phyloP scores from a whole-genome alignment of 2,888 invertebrate genomes.

The Sthenelais limicola region DNA sequence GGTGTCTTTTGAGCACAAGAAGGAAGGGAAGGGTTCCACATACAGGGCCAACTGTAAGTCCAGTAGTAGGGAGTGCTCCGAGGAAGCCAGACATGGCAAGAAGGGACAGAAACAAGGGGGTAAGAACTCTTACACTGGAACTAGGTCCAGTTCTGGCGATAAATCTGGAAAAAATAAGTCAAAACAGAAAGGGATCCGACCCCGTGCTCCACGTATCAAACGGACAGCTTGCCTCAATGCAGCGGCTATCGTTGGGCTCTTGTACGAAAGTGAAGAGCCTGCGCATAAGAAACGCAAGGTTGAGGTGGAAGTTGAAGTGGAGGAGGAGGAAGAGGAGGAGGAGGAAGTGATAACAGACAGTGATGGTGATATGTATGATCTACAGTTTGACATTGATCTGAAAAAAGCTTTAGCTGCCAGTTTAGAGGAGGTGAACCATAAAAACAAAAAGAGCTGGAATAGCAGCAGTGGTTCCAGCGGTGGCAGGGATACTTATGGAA shows the following conservation, averaged over 20 bases:
- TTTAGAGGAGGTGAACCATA: conserved; percentile 9
- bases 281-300: conserved; percentile 33
- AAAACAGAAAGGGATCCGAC: conserved; percentile 6
- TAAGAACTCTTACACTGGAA: neutral
- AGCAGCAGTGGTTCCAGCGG: neutral
- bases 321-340: neutral
- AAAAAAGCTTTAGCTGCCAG: conserved; percentile 32
- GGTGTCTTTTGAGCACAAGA: conserved; percentile 13
- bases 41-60: neutral
- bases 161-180: neutral
- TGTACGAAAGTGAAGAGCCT: conserved; percentile 47
- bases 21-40: neutral
- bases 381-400: conserved; percentile 14
- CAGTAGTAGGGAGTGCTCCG: conserved; percentile 21
- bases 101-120: neutral
- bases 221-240: conserved; percentile 53
- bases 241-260: conserved; percentile 48
- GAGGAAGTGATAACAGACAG: neutral
- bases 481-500: conserved; percentile 2
- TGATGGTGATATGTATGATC: conserved; percentile 14
- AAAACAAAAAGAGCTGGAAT: conserved; percentile 17
- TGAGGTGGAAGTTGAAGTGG: neutral
- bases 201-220: conserved; percentile 47
- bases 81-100: conserved; percentile 18
- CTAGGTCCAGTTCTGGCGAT: conserved; percentile 1